Conservation (phyloP, 2,888 invertebrate genomes). For the Tenthredo notha region DNA sequence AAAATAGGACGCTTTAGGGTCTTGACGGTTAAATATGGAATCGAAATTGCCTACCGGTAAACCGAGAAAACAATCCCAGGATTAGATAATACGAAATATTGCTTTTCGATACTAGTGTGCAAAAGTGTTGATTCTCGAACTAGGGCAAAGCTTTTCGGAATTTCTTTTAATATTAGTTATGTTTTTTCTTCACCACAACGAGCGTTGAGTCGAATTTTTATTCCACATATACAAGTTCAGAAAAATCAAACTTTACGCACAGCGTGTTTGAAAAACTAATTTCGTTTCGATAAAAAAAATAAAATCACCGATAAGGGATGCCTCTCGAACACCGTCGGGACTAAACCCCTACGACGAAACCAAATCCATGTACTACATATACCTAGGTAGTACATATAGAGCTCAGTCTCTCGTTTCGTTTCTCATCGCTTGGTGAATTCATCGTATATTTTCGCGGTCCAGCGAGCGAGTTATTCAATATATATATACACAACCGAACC, state of each 20-base stretch:
- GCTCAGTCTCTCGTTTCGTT: neutral
- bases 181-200: no score
- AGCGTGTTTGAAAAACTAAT: neutral
- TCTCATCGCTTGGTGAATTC: conserved; percentile 57
- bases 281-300: neutral
- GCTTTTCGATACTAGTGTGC: no score
- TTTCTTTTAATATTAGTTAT: no score
- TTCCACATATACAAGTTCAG: no score
- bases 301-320: conserved; percentile 5
- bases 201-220: no score
- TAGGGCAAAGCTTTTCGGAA: no score
- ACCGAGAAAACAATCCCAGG: neutral
- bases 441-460: conserved; percentile 79
- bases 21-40: neutral
- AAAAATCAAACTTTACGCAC: no score
- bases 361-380: neutral
- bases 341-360: neutral
- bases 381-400: neutral
- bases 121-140: no score
- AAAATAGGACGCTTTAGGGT: neutral
- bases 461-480: conserved; percentile 79
- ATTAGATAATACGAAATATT: neutral
- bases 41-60: neutral
- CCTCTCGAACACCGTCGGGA: neutral
- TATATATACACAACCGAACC: conserved; percentile 73